Conservation (phyloP, 2,797 vertebrate species). For the Danionella dracula region DNA sequence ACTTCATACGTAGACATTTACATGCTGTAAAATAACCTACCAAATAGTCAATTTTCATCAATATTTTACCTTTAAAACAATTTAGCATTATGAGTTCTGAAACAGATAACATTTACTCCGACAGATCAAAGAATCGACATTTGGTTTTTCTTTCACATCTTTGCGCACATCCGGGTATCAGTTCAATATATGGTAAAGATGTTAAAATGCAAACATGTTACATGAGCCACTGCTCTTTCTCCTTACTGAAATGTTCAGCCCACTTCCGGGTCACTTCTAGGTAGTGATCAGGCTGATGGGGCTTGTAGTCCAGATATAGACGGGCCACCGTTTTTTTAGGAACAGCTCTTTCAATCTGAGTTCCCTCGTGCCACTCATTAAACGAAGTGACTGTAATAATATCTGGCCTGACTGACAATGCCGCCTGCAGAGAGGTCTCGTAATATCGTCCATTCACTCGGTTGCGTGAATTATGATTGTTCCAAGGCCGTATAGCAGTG, state of each 20-base stretch:
- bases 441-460: constrained; percentile 85
- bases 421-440: constrained; percentile 81
- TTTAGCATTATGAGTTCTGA: too few relatives aligned
- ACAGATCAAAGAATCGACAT: too few relatives aligned
- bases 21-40: too few relatives aligned
- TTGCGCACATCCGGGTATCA: too few relatives aligned
- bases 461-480: constrained; percentile 85
- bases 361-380: constrained; percentile 88
- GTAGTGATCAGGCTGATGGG: constrained; percentile 75
- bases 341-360: constrained; percentile 80
- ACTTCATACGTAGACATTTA: too few relatives aligned
- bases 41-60: too few relatives aligned
- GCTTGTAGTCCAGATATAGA: constrained; percentile 81
- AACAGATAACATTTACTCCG: too few relatives aligned
- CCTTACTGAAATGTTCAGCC: constrained; percentile 83
- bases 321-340: constrained; percentile 80
- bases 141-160: too few relatives aligned
- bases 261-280: constrained; percentile 80
- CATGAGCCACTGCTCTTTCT: constrained; percentile 88
- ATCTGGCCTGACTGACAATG: constrained; percentile 76
- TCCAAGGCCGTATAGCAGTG: constrained; percentile 84
- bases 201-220: constrained; percentile 53
- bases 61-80: too few relatives aligned
- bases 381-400: constrained; percentile 85
- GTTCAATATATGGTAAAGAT: too few relatives aligned